Evolutionary conservation across 2,113 vertebrate species (phyloP).

Genomic region (Ginglymostoma cirratum): DNA sequence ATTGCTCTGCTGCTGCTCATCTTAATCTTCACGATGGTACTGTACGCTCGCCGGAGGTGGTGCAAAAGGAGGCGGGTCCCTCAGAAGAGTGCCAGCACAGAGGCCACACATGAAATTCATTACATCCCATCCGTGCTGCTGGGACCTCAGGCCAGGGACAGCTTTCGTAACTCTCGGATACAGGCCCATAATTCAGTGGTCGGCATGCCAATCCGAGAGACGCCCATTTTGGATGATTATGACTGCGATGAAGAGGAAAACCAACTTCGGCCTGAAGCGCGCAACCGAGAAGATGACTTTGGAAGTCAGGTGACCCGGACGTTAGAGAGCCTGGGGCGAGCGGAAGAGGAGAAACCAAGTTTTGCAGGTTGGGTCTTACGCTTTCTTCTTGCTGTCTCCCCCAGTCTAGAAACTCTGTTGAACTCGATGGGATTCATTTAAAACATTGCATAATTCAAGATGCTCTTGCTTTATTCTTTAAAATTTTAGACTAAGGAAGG

Average conservation of each 20-base stretch:
- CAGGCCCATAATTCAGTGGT: slow-evolving; percentile 85
- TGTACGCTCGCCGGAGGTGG: slow-evolving; percentile 89
- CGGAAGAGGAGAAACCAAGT: slow-evolving; percentile 65
- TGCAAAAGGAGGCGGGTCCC: slow-evolving; percentile 83
- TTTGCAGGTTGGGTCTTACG: slow-evolving; percentile 68
- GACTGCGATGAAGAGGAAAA: slow-evolving; percentile 81
- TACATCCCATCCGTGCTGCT: slow-evolving; percentile 94
- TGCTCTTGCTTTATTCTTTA: not conserved
- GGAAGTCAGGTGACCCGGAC: slow-evolving; percentile 61
- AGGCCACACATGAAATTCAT: slow-evolving; percentile 96
- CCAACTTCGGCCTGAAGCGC: slow-evolving; percentile 58
- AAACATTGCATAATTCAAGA: not conserved
- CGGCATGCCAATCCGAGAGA: slow-evolving; percentile 89
- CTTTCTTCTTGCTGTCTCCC: not conserved
- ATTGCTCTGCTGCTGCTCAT: slow-evolving; percentile 85
- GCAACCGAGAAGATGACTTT: slow-evolving; percentile 68
- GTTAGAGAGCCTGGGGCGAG: slow-evolving; percentile 66
- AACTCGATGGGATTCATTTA: not conserved
- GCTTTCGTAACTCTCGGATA: slow-evolving; percentile 71
- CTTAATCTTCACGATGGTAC: slow-evolving; percentile 83
- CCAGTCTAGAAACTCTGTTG: not conserved
- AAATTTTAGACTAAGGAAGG: not conserved
- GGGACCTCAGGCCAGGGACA: slow-evolving; percentile 80
- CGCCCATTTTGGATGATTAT: slow-evolving; percentile 90
- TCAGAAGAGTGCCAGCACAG: slow-evolving; percentile 92